These are phyloP conservation scores for Ophiothrix spiculata DNA, from an alignment of 35 echinoderm and acorn worm genomes.

Conservation along the genomic window DNA sequence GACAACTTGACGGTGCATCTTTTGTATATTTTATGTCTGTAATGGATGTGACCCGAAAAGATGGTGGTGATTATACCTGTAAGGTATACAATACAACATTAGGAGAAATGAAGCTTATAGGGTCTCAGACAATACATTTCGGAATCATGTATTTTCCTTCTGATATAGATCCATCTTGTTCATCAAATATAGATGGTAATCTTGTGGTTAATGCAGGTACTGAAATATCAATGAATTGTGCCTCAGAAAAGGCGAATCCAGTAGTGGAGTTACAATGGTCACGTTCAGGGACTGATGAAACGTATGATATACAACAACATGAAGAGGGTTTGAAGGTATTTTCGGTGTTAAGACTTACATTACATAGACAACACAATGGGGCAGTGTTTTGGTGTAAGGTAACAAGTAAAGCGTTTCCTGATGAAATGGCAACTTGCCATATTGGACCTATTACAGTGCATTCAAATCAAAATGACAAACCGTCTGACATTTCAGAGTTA, in stretches of 20 bases:
- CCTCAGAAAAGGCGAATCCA: not conserved
- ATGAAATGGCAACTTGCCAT: not conserved
- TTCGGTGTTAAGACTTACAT: not conserved
- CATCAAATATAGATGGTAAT: not conserved
- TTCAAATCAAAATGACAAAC: not conserved
- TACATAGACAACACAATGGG: not conserved
- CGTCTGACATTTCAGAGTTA: not conserved
- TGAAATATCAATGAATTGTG: not conserved
- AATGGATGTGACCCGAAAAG: not conserved
- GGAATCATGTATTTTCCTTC: not conserved
- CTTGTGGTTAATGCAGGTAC: not conserved
- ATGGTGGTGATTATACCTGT: not conserved
- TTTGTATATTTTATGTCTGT: constrained; percentile 13
- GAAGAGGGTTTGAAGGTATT: not conserved
- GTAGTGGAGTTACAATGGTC: not conserved
- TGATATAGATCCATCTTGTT: not conserved
- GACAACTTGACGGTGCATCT: not conserved
- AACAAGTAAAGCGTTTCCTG: not conserved
- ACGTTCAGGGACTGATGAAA: not conserved
- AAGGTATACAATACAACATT: not conserved
- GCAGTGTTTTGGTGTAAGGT: not conserved
- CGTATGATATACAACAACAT: not conserved
- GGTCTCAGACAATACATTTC: not conserved
- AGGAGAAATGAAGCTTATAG: not conserved
- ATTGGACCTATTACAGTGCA: not conserved